phyloP scores from a whole-genome alignment of 2,888 invertebrate genomes.

The Ptychoptera contaminata region DNA sequence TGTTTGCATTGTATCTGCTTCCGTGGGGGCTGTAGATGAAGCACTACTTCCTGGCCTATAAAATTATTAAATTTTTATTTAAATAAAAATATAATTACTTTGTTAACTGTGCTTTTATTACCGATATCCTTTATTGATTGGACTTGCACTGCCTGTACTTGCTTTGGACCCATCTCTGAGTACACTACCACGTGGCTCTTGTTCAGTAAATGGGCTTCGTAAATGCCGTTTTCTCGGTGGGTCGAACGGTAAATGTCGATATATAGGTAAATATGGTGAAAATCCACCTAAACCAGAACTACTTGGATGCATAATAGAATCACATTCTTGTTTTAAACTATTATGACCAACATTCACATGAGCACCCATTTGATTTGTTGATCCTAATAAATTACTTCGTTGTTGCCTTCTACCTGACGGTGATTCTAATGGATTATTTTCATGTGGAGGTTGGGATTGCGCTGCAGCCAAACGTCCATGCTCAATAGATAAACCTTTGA shows the following conservation, averaged over 20 bases:
- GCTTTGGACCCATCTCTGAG: conserved; percentile 40
- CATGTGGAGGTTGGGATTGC: conserved; percentile 26
- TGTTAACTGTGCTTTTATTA: conserved; percentile 2
- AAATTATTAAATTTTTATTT: neutral
- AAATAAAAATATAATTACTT: neutral
- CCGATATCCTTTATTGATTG: conserved; percentile 29
- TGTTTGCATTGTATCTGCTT: conserved; percentile 32
- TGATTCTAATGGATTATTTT: conserved; percentile 28
- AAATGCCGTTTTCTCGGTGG: conserved; percentile 38
- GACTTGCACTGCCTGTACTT: conserved; percentile 32
- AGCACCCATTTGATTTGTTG: conserved; percentile 13
- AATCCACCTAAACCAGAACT: conserved; percentile 23
- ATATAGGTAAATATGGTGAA: conserved; percentile 30
- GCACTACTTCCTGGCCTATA: conserved; percentile 30
- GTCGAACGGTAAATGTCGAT: conserved; percentile 31
- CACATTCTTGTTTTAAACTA: conserved; percentile 30
- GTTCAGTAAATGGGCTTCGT: conserved; percentile 34
- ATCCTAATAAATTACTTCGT: conserved; percentile 24
- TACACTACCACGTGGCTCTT: conserved; percentile 44
- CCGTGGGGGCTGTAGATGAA: conserved; percentile 31
- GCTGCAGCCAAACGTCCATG: conserved; percentile 37
- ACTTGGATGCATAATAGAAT: conserved; percentile 29
- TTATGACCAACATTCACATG: conserved; percentile 10
- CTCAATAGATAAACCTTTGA: conserved; percentile 62
- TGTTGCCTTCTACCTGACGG: conserved; percentile 29